Base-by-base conservation (phyloP, 2,888 invertebrate species). In the Gryllus longicercus region DNA sequence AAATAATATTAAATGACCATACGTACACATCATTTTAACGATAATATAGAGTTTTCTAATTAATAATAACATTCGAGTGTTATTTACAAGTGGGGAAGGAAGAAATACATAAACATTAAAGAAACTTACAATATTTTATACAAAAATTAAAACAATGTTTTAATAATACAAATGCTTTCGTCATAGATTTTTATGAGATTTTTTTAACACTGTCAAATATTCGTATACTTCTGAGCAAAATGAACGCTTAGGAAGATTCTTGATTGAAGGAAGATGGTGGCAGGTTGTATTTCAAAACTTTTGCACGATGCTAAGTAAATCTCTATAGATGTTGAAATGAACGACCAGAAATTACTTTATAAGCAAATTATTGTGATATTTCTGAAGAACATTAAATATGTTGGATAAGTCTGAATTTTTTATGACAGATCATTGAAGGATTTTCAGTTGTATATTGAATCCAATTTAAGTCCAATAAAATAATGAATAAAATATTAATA, bases 221-320 rank as follows among this genome's bases (percentile, higher is more conserved):
- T 63, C 63, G 63, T 63, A 63, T 63, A 63, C 63, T 63, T 63
- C 63, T 63, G 63, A 63, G 63, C 63, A 63, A 63, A 63, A 63
- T 38, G 63, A 63, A 63, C 63, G 38, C n/a, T 63, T 63, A 63
- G 63, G 63, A 63, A 63, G 63, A n/a, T 63, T 63, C 63, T 63
- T 63, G 38, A 63, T n/a, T 63, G 63, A 63, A 63, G n/a, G 63
- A 38, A 38, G 38, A 38, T 38, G 38, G 38, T 38, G 38, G 38
- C 38, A 38, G 38, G 38, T 38, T 38, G 38, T 8, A 38, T 38
- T 38, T 38, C 38, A 8, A 38, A 38, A 38, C 8, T 38, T 38
- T 38, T 38, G 38, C 38, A 38, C 8, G 5, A 38, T 38, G 38
- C 38, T 38, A 38, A 38, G 38, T 38, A 38, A 38, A 38, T 38